These are phyloP conservation scores for Philereme transversata DNA, from an alignment of 2,888 invertebrate species.

Conservation along the genomic window DNA sequence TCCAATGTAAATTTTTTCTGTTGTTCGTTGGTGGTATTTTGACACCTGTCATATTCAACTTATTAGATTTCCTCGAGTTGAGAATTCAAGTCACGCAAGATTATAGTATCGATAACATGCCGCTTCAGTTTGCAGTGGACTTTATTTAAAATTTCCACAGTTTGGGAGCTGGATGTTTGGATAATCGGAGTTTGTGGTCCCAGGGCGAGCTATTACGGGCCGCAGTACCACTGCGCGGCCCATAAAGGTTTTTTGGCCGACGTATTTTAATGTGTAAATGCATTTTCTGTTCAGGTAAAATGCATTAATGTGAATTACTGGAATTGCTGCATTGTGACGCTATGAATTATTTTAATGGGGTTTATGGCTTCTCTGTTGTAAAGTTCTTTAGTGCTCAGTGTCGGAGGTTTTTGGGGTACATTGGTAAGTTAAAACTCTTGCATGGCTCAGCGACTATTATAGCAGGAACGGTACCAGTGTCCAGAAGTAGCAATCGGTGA, in stretches of 20 bases:
- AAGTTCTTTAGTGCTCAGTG: too few relatives aligned
- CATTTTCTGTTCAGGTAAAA: slow-evolving; percentile 59
- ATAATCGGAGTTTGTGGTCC: slow-evolving; percentile 83
- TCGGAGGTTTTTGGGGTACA: too few relatives aligned
- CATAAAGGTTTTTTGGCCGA: slow-evolving; percentile 77
- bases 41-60: too few relatives aligned
- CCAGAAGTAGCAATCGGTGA: too few relatives aligned
- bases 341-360: slow-evolving; percentile 26
- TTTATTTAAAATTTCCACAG: slow-evolving; percentile 77
- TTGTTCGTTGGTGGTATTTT: too few relatives aligned
- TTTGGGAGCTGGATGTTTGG: slow-evolving; percentile 77
- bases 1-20: too few relatives aligned
- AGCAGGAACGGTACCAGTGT: too few relatives aligned
- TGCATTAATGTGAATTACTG: slow-evolving; percentile 49
- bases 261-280: slow-evolving; percentile 75
- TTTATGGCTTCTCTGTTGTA: too few relatives aligned
- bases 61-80: too few relatives aligned
- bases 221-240: slow-evolving; percentile 53
- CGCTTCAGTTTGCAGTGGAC: neutral
- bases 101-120: neutral
- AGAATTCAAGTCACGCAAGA: too few relatives aligned
- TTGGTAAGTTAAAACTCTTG: too few relatives aligned
- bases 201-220: slow-evolving; percentile 74
- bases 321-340: slow-evolving; percentile 39
- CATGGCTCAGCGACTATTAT: too few relatives aligned